These are phyloP conservation scores for Notarius quadriscutis DNA, from an alignment of 2,113 vertebrate species.

Conservation along the genomic window DNA sequence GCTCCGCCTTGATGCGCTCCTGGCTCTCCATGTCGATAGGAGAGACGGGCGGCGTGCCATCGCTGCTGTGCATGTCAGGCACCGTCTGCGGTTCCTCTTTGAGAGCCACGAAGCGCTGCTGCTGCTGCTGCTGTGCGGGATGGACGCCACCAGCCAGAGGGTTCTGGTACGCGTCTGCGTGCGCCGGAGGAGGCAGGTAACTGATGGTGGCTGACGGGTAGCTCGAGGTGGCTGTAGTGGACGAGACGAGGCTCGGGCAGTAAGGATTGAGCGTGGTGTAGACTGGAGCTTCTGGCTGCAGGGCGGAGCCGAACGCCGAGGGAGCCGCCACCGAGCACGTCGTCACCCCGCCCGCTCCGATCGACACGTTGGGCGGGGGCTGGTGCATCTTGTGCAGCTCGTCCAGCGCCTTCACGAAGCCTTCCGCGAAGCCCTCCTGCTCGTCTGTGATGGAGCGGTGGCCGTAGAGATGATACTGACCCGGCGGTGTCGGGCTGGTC, in stretches of 20 bases:
- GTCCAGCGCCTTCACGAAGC: constrained; percentile 89
- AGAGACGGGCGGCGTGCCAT: constrained; percentile 83
- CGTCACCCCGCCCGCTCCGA: constrained; percentile 75
- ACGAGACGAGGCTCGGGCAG: constrained; percentile 70
- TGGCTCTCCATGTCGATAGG: constrained; percentile 91
- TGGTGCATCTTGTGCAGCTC: constrained; percentile 93
- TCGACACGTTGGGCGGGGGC: constrained; percentile 85
- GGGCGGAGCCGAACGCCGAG: constrained; percentile 73
- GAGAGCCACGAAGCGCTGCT: constrained; percentile 68
- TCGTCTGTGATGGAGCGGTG: constrained; percentile 82
- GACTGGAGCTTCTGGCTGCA: constrained; percentile 83
- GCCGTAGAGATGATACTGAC: constrained; percentile 83
- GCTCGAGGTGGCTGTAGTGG: constrained; percentile 62
- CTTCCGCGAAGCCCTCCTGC: constrained; percentile 87
- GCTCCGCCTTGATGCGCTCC: constrained; percentile 89
- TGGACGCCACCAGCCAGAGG: constrained; percentile 55
- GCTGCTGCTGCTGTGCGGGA: constrained; percentile 48
- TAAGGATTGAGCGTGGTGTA: constrained; percentile 90
- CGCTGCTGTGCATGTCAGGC: constrained; percentile 81
- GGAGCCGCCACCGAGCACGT: constrained; percentile 74
- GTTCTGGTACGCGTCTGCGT: constrained; percentile 70
- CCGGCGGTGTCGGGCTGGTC: constrained; percentile 81
- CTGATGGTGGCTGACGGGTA: constrained; percentile 74
- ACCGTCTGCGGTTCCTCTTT: constrained; percentile 92
- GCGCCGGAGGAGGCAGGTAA: constrained; percentile 80